Conservation (phyloP, 2,797 vertebrate genomes). For the Siniperca scherzeri region DNA sequence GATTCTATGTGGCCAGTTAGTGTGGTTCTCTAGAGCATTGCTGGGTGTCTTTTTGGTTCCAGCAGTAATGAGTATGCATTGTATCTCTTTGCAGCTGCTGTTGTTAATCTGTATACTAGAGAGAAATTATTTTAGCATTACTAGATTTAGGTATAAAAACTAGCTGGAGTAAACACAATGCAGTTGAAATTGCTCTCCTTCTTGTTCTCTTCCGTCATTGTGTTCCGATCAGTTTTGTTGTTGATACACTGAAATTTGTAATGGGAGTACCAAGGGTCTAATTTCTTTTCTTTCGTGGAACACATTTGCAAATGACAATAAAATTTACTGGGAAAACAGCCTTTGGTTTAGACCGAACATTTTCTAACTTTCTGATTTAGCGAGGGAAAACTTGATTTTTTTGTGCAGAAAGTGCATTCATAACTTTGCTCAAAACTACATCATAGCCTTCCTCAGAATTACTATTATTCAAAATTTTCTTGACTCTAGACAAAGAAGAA, state of each 20-base stretch:
- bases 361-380: neutral
- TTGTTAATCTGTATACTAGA: neutral
- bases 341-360: neutral
- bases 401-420: neutral
- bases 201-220: neutral
- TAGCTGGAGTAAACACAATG: neutral
- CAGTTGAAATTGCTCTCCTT: neutral
- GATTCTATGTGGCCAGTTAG: neutral
- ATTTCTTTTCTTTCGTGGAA: neutral
- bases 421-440: neutral
- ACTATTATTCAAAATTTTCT: neutral
- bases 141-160: neutral
- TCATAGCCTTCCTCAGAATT: neutral
- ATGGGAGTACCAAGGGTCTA: neutral
- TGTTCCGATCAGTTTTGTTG: neutral
- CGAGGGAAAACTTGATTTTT: neutral
- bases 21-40: neutral
- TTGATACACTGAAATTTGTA: neutral
- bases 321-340: neutral
- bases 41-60: neutral
- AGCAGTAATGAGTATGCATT: neutral
- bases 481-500: neutral
- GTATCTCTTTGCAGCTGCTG: constrained; percentile 1
- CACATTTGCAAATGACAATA: constrained; percentile 8
- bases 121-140: constrained; percentile 2